Evolutionary conservation across 2,888 invertebrate genomes (phyloP), one percentile per base, ranked within the genome.

Genomic region (Cactoblastis cactorum): DNA sequence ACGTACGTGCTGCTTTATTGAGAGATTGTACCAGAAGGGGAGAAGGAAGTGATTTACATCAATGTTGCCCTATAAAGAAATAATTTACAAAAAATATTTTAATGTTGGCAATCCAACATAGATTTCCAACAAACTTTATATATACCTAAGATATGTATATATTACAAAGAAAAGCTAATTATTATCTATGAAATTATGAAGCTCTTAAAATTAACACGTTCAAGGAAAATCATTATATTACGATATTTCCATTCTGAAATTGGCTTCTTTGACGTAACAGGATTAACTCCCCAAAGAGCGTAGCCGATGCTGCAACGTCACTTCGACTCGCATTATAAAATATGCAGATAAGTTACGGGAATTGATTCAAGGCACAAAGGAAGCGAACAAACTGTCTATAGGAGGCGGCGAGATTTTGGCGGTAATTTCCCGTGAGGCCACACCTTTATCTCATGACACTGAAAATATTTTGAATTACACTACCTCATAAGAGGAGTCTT

Each of bases 281-380:
- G 69, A 66, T 69, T 59, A 69, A 71, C 62, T 73, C 75, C 74
- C 77, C 61, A 61, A 68, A 71, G 74, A 68, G 70, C 67, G 69
- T 67, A 72, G 61, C 62, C 69, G 67, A 69, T 69, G 70, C 67
- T 77, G 77, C 75, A 77, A 62, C 77, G 75, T 78, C 79, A 77
- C 79, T 79, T 75, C 79, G 77, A 71, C 76, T 83, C 79, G 76
- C 77, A 72, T 83, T 84, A 84, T 88, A 84, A 87, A 87, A 86
- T 86, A 87, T 88, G 87, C 82, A 88, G 80, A 87, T 85, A 85
- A 82, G 86, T 85, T 81, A 83, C 80, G 84, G 86, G 87, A 86
- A 88, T 88, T 87, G 87, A 88, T 88, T 87, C 83, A 69, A 74
- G 76, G 80, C 84, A 85, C 87, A 87, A 84, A 87, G 81, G 84